Evolutionary conservation across 2,797 vertebrate genomes (phyloP).

Genomic region (Helicolenus hilgendorfi): DNA sequence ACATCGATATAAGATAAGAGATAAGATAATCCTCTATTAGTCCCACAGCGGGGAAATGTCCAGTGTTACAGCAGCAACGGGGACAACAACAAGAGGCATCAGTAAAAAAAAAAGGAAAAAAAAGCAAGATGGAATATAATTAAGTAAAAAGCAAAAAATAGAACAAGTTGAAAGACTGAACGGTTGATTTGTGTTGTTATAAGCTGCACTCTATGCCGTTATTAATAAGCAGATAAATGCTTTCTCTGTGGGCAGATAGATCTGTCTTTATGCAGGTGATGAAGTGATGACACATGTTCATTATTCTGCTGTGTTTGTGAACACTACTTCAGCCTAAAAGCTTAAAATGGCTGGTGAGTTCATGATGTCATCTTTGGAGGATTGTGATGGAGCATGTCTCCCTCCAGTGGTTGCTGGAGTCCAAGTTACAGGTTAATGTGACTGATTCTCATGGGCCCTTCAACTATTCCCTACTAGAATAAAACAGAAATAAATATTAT

Average conservation of each 20-base stretch:
- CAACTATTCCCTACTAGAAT: neutral
- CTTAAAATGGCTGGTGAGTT: conserved; percentile 57
- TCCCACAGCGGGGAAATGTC: neutral
- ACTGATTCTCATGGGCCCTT: neutral
- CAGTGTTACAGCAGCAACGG: neutral
- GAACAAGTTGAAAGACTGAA: neutral
- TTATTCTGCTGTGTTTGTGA: neutral
- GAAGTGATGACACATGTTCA: neutral
- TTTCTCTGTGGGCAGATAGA: neutral
- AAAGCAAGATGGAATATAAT: neutral
- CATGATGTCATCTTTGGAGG: conserved; percentile 44
- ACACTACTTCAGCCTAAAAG: neutral
- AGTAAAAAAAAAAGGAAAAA: neutral
- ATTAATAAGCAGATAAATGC: neutral
- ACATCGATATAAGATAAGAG: neutral
- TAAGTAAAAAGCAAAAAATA: neutral
- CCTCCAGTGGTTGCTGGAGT: conserved; percentile 63
- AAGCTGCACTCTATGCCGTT: neutral
- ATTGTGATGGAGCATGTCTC: conserved; percentile 59
- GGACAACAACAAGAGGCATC: neutral
- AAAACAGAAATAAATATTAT: neutral
- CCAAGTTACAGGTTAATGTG: neutral
- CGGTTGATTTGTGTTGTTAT: neutral
- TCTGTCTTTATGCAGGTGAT: neutral
- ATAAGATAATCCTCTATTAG: neutral